These are phyloP conservation scores for Tiliqua scincoides DNA, from an alignment of 2,113 vertebrate species.

Conservation along the genomic window DNA sequence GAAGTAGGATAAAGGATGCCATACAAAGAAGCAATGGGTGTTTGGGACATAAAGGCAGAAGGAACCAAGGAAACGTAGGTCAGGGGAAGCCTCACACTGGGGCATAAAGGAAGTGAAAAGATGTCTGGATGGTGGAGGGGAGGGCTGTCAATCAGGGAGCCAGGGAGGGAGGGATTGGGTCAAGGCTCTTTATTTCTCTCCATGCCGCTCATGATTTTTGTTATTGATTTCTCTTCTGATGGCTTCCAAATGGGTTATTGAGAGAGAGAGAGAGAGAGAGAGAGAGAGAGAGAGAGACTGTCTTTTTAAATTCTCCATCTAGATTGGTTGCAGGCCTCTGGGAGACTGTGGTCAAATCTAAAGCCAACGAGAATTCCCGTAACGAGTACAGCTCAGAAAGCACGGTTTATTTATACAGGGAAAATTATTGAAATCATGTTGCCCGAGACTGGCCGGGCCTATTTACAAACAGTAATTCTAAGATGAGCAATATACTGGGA, in stretches of 20 bases:
- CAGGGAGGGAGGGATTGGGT: no score
- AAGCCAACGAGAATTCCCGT: conserved; percentile 73
- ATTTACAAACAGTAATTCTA: conserved; percentile 71
- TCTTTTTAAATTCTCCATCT: conserved; percentile 53
- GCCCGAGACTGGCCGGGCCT: conserved; percentile 67
- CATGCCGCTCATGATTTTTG: no score
- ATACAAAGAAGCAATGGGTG: no score
- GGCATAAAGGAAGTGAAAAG: no score
- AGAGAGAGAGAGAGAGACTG: background rate
- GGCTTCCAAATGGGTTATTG: background rate
- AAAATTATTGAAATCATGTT: conserved; percentile 68
- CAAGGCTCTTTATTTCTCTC: no score
- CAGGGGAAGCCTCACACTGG: no score
- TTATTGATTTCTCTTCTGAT: background rate
- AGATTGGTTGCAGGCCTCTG: conserved; percentile 61
- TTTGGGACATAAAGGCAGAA: no score
- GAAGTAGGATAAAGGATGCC: no score
- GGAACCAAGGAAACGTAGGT: no score
- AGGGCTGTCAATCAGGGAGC: no score
- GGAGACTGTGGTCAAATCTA: conserved; percentile 65
- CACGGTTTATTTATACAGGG: conserved; percentile 71
- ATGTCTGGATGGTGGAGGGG: no score
- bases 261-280: no score
- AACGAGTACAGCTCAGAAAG: conserved; percentile 71
- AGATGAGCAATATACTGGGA: conserved; percentile 66